These are phyloP conservation scores for Orthonyx spaldingii DNA, from an alignment of 2,113 vertebrate genomes.

Conservation along the genomic window DNA sequence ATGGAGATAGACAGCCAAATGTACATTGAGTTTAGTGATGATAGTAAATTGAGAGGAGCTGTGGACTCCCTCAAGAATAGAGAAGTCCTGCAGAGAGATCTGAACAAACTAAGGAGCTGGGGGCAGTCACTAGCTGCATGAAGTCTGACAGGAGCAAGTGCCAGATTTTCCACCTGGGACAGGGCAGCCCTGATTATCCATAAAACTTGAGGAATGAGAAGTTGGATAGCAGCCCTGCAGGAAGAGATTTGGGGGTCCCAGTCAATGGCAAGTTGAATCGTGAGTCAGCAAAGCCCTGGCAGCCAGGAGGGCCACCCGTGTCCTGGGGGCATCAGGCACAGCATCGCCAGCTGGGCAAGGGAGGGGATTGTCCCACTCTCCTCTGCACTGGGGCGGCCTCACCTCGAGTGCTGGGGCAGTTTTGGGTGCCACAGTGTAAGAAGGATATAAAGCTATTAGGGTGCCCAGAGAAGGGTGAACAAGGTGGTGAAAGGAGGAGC, in stretches of 20 bases:
- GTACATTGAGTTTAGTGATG: neutral
- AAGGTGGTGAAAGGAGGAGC: neutral
- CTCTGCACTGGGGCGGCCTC: fast-evolving
- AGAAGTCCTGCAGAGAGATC: neutral
- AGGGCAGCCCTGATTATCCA: fast-evolving
- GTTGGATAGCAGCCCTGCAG: neutral
- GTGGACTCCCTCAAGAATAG: neutral
- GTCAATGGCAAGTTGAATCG: neutral
- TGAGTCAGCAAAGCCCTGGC: neutral
- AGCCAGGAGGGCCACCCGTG: fast-evolving
- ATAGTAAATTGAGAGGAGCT: neutral
- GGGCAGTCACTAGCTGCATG: neutral
- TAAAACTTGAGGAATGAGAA: neutral
- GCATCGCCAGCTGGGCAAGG: fast-evolving
- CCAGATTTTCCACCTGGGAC: neutral
- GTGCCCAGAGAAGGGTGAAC: neutral
- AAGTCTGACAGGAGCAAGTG: neutral
- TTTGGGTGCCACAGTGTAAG: fast-evolving
- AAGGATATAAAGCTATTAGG: neutral
- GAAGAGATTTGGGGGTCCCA: neutral
- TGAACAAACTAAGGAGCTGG: neutral
- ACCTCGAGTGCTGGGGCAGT: fast-evolving
- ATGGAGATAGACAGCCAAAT: fast-evolving
- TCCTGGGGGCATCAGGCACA: neutral
- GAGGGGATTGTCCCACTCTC: fast-evolving